Conservation (phyloP, 2,888 invertebrate genomes). For the Heteromyza rotundicornis region DNA sequence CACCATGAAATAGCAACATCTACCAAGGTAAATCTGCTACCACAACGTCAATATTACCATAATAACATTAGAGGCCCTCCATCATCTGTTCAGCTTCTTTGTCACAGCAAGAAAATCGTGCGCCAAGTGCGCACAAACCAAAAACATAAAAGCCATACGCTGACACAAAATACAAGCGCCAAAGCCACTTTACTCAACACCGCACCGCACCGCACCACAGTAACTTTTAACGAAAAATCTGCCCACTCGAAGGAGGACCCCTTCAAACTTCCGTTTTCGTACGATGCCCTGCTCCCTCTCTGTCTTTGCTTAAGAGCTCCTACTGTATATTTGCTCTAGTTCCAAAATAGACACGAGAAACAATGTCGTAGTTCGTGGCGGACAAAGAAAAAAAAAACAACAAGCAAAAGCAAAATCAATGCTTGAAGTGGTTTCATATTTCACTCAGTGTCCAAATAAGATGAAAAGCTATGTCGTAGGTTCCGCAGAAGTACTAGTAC, state of each 20-base stretch:
- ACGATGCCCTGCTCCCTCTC: background rate
- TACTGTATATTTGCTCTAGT: background rate
- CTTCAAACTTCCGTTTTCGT: too few relatives aligned
- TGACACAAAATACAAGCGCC: background rate
- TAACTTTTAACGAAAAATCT: background rate
- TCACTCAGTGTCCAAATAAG: constrained; percentile 9
- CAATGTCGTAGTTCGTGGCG: too few relatives aligned
- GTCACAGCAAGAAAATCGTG: too few relatives aligned
- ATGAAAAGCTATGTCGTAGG: background rate
- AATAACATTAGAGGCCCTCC: too few relatives aligned
- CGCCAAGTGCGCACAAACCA: background rate
- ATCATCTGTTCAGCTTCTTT: too few relatives aligned
- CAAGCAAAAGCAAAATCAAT: constrained; percentile 19
- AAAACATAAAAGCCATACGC: background rate
- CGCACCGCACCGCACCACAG: background rate
- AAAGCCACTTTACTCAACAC: background rate
- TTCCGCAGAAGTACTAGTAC: background rate
- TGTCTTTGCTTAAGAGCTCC: background rate
- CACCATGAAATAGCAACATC: too few relatives aligned
- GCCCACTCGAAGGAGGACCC: background rate
- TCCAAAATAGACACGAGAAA: background rate
- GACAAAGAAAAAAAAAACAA: background rate
- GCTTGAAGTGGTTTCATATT: constrained; percentile 24
- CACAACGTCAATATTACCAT: too few relatives aligned
- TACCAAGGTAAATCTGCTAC: too few relatives aligned